A percentile compares a stretch with the other conserved stretches of the same genome.
phyloP scores from a whole-genome alignment of 2,888 invertebrate genomes.

The Sialis fuliginosa region DNA sequence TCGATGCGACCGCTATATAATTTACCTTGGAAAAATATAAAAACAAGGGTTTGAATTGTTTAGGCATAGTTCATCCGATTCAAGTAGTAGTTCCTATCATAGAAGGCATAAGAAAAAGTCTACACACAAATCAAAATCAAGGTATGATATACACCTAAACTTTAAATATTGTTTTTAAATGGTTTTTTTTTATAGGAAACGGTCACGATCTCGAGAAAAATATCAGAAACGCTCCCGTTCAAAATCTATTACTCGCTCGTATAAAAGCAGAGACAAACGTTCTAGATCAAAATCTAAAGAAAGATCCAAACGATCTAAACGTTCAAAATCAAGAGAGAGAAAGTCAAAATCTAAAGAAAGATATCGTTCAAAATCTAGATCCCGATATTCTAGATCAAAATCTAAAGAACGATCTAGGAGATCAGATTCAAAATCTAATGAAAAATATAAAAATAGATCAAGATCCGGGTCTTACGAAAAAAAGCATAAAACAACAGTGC shows the following conservation, averaged over 20 bases:
- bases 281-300: slow-evolving; percentile 12
- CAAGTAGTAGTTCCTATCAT: slow-evolving; percentile 2
- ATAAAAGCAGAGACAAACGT: neutral
- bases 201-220: slow-evolving; percentile 16
- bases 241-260: slow-evolving; percentile 11
- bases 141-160: neutral
- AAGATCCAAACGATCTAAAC: slow-evolving; percentile 9
- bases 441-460: slow-evolving; percentile 6
- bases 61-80: slow-evolving; percentile 1
- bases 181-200: slow-evolving; percentile 10
- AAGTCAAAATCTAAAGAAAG: slow-evolving; percentile 9
- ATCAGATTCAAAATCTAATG: slow-evolving; percentile 8
- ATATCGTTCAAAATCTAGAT: neutral
- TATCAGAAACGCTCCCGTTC: slow-evolving; percentile 14
- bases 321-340: slow-evolving; percentile 3
- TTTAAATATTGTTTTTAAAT: slow-evolving; percentile 1
- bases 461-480: slow-evolving; percentile 12
- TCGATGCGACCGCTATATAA: neutral
- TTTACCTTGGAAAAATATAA: neutral
- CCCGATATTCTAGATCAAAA: slow-evolving; percentile 8
- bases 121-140: neutral
- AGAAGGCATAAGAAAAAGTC: neutral
- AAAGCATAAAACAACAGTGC: slow-evolving; percentile 11
- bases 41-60: slow-evolving; percentile 2
- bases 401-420: slow-evolving; percentile 11